These are phyloP conservation scores for Acromyrmex charruanus DNA, from an alignment of 1,140 invertebrate genomes.

Conservation along the genomic window DNA sequence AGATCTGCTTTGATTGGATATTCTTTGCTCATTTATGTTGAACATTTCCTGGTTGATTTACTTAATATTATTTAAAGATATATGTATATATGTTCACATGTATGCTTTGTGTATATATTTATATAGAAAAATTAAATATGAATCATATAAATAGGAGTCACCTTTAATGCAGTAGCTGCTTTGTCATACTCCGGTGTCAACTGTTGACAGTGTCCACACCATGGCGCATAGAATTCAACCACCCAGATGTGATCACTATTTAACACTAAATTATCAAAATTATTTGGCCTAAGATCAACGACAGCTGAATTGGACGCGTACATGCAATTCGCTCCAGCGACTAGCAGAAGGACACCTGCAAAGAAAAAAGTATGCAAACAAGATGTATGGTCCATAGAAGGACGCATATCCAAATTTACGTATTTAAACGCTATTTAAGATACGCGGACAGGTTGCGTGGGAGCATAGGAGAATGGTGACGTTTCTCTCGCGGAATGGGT, in stretches of 20 bases:
- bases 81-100: too few relatives aligned
- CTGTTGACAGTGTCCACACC: slow-evolving; percentile 95
- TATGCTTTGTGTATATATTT: neutral
- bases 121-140: neutral
- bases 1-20: too few relatives aligned
- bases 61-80: too few relatives aligned
- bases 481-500: neutral
- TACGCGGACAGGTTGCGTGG: neutral
- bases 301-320: slow-evolving; percentile 95
- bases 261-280: slow-evolving; percentile 96
- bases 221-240: slow-evolving; percentile 98
- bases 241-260: slow-evolving; percentile 96
- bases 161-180: slow-evolving; percentile 95
- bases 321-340: slow-evolving; percentile 88
- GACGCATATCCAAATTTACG: neutral
- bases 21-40: too few relatives aligned
- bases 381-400: neutral
- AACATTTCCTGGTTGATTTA: too few relatives aligned
- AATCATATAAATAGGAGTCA: slow-evolving; percentile 78
- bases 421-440: neutral
- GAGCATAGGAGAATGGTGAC: neutral
- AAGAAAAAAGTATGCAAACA: neutral
- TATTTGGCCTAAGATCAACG: slow-evolving; percentile 95
- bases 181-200: slow-evolving; percentile 96
- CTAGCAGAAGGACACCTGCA: slow-evolving; percentile 66